Percentiles rank a stretch among this genome's conserved stretches.
These are phyloP conservation scores for Zoroaster sp. DNA, from an alignment of 53 echinoderm and acorn worm species.

Conservation along the genomic window DNA sequence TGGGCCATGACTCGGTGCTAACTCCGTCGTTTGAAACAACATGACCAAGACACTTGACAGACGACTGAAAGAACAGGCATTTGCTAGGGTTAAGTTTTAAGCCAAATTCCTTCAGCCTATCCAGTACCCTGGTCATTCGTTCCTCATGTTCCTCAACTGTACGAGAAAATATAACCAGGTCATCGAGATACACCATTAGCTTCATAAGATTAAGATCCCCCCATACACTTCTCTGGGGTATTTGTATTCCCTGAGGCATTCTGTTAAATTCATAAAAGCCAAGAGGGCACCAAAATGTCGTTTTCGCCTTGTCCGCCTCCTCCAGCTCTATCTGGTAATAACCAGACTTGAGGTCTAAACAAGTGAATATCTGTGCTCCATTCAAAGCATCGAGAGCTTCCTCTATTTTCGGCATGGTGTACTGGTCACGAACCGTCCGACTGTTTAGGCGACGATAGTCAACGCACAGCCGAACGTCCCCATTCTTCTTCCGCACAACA, in stretches of 20 bases:
- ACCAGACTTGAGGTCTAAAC: conserved; percentile 66
- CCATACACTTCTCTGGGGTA: conserved; percentile 59
- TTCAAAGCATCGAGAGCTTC: conserved; percentile 41
- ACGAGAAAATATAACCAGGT: conserved; percentile 15
- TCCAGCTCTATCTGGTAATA: conserved; percentile 57
- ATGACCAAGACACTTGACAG: conserved; percentile 73
- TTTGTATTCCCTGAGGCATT: conserved; percentile 71
- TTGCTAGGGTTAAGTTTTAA: conserved; percentile 67
- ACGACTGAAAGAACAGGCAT: conserved; percentile 64
- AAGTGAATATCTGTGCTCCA: conserved; percentile 57
- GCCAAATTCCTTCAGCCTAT: conserved; percentile 40
- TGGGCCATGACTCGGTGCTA: conserved; percentile 64
- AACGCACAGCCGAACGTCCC: conserved; percentile 49
- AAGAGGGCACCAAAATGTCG: conserved; percentile 72
- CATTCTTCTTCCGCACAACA: too few relatives aligned
- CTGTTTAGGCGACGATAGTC: conserved; percentile 56
- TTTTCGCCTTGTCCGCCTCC: conserved; percentile 58
- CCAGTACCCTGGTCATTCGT: conserved; percentile 48
- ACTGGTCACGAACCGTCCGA: conserved; percentile 51
- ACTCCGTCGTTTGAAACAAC: conserved; percentile 67
- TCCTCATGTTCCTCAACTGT: conserved; percentile 49
- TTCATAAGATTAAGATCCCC: conserved; percentile 36
- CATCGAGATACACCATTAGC: conserved; percentile 65
- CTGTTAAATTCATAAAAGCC: conserved; percentile 74
- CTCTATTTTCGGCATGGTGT: conserved; percentile 50